phyloP scores from a whole-genome alignment of 1,140 invertebrate species.

The Aricia agestis region DNA sequence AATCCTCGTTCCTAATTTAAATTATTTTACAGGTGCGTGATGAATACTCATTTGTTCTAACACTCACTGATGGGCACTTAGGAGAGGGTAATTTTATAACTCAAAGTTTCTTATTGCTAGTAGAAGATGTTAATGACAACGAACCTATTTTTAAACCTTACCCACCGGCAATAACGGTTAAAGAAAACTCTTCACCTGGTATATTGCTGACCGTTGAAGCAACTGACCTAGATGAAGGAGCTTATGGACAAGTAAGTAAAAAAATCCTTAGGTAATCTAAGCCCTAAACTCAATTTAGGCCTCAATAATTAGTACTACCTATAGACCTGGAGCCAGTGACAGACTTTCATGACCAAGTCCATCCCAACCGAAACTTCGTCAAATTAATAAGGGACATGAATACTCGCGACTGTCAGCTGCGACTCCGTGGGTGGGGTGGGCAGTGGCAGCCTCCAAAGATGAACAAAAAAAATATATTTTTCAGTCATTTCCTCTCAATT shows the following conservation, averaged over 20 bases:
- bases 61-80: conserved; percentile 91
- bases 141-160: conserved; percentile 91
- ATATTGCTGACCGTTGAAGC: conserved; percentile 90
- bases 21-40: conserved; percentile 81
- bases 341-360: no score
- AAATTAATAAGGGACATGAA: no score
- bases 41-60: conserved; percentile 92
- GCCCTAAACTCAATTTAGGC: no score
- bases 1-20: conserved; percentile 20
- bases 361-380: no score
- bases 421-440: no score
- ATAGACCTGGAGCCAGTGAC: no score
- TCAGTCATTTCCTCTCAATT: no score
- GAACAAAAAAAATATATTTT: no score
- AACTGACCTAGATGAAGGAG: conserved; percentile 91
- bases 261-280: background rate
- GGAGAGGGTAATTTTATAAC: conserved; percentile 93
- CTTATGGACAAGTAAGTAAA: conserved; percentile 87
- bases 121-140: conserved; percentile 96
- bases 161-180: conserved; percentile 86
- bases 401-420: no score
- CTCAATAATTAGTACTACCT: no score
- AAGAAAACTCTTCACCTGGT: conserved; percentile 85
- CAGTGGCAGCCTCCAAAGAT: no score
- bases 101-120: conserved; percentile 90